Evolutionary conservation across 2,797 vertebrate species (phyloP).

Genomic region (Phylloscopus collybita): DNA sequence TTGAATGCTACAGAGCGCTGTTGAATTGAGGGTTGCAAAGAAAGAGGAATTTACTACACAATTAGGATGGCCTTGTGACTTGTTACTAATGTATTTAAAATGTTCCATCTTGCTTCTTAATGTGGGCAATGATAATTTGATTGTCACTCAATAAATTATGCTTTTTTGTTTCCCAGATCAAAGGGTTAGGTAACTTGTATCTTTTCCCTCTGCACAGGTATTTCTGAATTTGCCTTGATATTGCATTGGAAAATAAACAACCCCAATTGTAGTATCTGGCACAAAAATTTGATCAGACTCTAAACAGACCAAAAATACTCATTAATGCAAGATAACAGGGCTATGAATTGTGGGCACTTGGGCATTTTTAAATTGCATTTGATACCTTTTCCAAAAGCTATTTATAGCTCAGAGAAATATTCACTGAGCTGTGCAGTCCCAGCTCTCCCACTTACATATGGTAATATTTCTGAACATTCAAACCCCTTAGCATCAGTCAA

Average conservation of each 20-base stretch:
- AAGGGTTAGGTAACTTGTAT: not conserved
- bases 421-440: not conserved
- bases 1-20: not conserved
- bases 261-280: not conserved
- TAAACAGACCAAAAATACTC: not conserved
- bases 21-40: not conserved
- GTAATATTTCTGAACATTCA: constrained; percentile 30
- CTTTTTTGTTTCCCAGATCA: not conserved
- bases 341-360: not conserved
- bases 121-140: not conserved
- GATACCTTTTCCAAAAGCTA: constrained; percentile 13
- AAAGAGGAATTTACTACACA: not conserved
- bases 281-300: not conserved
- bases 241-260: not conserved
- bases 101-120: not conserved
- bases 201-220: not conserved
- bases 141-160: not conserved
- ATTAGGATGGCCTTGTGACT: not conserved
- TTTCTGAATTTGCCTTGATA: not conserved
- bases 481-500: constrained; percentile 8
- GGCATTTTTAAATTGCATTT: not conserved
- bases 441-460: constrained; percentile 24
- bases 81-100: not conserved
- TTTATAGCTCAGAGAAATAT: not conserved
- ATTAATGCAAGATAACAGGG: not conserved